Base-by-base conservation (phyloP, 2,797 vertebrate genomes). In the Craterocephalus amniculus region DNA sequence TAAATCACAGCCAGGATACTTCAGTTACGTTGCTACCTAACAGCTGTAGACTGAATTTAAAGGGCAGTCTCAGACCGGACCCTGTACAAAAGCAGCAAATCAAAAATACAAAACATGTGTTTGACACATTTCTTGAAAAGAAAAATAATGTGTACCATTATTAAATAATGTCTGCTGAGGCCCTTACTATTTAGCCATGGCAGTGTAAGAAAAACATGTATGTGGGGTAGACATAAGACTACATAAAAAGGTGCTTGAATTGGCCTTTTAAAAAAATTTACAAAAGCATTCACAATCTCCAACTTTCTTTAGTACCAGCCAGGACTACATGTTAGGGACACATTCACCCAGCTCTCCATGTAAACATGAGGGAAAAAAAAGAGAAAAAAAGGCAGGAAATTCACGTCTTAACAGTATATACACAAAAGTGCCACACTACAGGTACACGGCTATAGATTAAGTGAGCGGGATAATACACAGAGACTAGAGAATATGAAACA, bases 321-420 rank as follows among this genome's bases (percentile, higher is more conserved):
- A 78, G 79, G 70, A 87, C 76, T n/a, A 85, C 75, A 72, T 52
- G 52, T 80, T 74, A 75, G 81, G 71, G 64, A 27, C 3, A 83
- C 85, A 83, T 87, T 92, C 80, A 80, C 71, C 71, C 74, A 73
- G 86, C 83, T 87, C 71, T 79, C 87, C 52, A 61, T 88, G 89
- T 93, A 93, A 93, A 94, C 89, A 89, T 85, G 70, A 72, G 78
- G 83, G 85, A 82, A 57, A 26, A 54, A 81, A 78, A 70, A 79
- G 5, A 10, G 5, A 89, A 77, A 49, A 75, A 69, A 72, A 73
- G 32, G 3, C 43, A 48, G 20, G 43, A 58, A 78, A 72, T 78
- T 83, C 84, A 87, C 67, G 49, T 75, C 29, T 79, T 69, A 77
- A 85, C 84, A 76, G 36, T 92, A 91, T 93, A 84, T 90, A 93